These are phyloP conservation scores for Platycercus adscitus DNA, from an alignment of 2,113 vertebrate species.

Conservation along the genomic window DNA sequence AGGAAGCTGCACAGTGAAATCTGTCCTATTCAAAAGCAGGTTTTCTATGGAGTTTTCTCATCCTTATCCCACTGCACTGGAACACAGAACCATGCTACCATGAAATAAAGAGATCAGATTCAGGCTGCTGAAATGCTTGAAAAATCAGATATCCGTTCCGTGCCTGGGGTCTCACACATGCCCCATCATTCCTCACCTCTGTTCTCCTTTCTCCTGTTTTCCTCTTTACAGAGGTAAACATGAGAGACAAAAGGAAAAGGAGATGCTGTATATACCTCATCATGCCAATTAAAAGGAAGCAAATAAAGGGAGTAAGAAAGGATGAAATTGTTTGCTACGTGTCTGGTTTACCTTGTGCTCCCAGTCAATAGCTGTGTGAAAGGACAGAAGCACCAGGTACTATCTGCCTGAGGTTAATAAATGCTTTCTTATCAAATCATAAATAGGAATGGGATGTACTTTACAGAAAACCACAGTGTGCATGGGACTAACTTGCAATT, in stretches of 20 bases:
- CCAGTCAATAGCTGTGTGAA: neutral
- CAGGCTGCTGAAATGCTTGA: neutral
- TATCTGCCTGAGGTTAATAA: neutral
- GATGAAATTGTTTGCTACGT: neutral
- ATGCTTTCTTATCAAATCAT: neutral
- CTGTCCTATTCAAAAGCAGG: neutral
- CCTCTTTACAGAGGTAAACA: neutral
- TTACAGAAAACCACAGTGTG: rapidly evolving
- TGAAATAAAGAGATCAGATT: neutral
- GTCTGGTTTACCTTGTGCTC: neutral
- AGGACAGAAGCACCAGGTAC: neutral
- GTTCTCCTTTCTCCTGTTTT: neutral
- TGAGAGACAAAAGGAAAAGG: neutral
- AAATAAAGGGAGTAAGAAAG: neutral
- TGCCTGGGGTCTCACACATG: neutral
- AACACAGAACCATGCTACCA: neutral
- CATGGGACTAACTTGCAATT: neutral
- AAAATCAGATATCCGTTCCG: neutral
- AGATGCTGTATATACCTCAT: neutral
- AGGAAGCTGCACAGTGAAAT: neutral
- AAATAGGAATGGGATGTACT: neutral
- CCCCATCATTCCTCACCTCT: neutral
- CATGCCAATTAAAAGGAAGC: neutral
- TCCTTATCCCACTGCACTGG: neutral
- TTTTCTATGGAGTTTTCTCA: neutral